Evolutionary conservation across 92 coral and sea anemone genomes (phyloP).

Genomic region (Phymanthus crucifer): DNA sequence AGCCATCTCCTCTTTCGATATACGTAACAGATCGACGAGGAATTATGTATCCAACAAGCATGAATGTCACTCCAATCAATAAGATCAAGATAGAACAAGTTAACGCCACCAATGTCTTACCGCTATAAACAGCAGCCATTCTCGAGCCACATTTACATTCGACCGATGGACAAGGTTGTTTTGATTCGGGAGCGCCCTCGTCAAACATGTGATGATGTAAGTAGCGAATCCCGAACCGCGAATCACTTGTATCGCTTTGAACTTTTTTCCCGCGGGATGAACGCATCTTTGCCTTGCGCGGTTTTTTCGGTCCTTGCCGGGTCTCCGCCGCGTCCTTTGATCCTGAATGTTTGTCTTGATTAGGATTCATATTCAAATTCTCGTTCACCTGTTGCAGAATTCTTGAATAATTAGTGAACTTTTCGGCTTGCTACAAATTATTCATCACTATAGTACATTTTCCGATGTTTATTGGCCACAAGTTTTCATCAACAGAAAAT

Average conservation of each 20-base stretch:
- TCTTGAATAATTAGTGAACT: neutral
- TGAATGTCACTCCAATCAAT: constrained; percentile 84
- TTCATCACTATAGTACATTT: neutral
- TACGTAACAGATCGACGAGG: constrained; percentile 85
- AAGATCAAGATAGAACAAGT: constrained; percentile 67
- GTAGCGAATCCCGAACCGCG: constrained; percentile 97
- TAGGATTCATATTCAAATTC: constrained; percentile 18
- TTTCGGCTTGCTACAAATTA: neutral
- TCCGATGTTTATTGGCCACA: neutral
- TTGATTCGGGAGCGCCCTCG: constrained; percentile 71
- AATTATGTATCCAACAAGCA: constrained; percentile 86
- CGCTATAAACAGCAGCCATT: constrained; percentile 85
- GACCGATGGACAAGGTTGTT: constrained; percentile 74
- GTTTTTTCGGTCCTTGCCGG: constrained; percentile 28
- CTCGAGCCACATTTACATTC: constrained; percentile 79
- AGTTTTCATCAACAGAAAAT: neutral
- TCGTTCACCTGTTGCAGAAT: constrained; percentile 27
- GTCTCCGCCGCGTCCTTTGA: constrained; percentile 7
- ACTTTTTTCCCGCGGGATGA: constrained; percentile 71
- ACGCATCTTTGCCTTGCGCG: constrained; percentile 75
- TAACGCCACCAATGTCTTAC: constrained; percentile 68
- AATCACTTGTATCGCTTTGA: constrained; percentile 41
- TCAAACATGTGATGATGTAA: constrained; percentile 97
- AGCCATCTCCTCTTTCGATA: constrained; percentile 78
- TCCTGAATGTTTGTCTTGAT: neutral